A percentile compares a stretch with the other conserved stretches of the same genome.
Evolutionary conservation across 2,113 vertebrate species (phyloP).

Genomic region (Haemorhous mexicanus): DNA sequence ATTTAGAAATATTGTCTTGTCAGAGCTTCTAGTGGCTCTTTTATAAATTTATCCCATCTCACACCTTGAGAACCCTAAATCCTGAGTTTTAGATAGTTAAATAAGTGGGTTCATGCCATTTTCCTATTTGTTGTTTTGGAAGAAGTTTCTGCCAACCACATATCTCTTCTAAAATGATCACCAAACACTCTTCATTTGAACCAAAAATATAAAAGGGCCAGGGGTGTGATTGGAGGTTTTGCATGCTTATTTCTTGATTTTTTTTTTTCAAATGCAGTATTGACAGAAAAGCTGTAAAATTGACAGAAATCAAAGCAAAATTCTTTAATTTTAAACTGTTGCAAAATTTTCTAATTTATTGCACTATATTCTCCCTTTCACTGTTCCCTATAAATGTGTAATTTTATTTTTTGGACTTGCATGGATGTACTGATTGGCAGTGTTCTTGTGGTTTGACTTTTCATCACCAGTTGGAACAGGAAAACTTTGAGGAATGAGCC

Average conservation of each 20-base stretch:
- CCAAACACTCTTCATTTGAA: background rate
- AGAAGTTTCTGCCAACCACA: background rate
- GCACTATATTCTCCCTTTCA: background rate
- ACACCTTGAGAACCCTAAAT: background rate
- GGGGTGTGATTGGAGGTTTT: background rate
- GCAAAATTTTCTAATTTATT: constrained; percentile 19
- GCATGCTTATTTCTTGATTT: background rate
- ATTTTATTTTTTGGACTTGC: background rate
- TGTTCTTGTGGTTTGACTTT: constrained; percentile 53
- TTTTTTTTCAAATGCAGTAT: background rate
- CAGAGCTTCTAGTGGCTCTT: background rate
- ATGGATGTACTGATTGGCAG: background rate
- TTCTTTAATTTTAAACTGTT: constrained; percentile 5
- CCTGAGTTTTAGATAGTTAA: background rate
- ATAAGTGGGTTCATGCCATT: background rate
- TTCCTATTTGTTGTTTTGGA: background rate
- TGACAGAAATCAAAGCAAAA: constrained; percentile 33
- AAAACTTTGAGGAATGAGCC: background rate
- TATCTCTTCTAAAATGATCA: background rate
- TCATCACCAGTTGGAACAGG: background rate
- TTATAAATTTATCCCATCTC: background rate
- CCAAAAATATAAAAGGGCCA: background rate
- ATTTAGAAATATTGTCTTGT: background rate
- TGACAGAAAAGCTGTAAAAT: background rate
- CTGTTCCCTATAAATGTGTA: background rate